Conservation (phyloP, 2,888 invertebrate genomes). For the Agrotis puta region DNA sequence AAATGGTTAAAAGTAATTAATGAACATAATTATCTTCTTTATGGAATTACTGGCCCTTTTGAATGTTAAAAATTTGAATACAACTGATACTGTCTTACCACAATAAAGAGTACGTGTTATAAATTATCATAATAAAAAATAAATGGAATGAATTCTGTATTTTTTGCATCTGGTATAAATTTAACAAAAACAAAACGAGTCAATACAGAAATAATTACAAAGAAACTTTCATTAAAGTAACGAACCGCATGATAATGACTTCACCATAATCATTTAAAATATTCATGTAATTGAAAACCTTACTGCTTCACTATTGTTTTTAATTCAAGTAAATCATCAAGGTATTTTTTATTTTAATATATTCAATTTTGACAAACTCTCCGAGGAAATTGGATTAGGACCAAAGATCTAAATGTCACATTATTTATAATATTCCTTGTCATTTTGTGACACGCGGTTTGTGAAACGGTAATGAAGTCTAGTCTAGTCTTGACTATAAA, state of each 20-base stretch:
- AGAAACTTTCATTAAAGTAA: constrained; percentile 9
- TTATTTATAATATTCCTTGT: too few species aligned
- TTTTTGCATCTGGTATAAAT: background rate
- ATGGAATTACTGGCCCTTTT: background rate
- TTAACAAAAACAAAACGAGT: background rate
- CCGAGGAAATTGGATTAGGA: background rate
- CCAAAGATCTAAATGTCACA: background rate
- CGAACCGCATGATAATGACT: constrained; percentile 14
- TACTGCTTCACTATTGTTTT: constrained; percentile 2
- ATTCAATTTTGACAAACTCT: background rate
- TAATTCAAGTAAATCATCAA: background rate
- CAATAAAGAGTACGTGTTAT: too few species aligned
- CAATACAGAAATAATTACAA: constrained; percentile 6
- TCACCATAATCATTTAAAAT: constrained; percentile 12
- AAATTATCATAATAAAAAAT: too few species aligned
- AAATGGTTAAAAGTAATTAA: too few species aligned
- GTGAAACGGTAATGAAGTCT: too few species aligned
- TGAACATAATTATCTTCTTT: too few species aligned
- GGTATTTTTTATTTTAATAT: background rate
- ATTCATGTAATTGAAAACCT: constrained; percentile 35
- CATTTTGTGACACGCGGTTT: too few species aligned
- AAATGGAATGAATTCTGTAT: too few species aligned
- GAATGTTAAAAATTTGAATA: too few species aligned
- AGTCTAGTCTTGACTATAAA: too few species aligned
- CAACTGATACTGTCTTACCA: too few species aligned